Evolutionary conservation across 2,888 invertebrate genomes (phyloP), one percentile per base, ranked within the genome.

Genomic region (Baronia brevicornis): DNA sequence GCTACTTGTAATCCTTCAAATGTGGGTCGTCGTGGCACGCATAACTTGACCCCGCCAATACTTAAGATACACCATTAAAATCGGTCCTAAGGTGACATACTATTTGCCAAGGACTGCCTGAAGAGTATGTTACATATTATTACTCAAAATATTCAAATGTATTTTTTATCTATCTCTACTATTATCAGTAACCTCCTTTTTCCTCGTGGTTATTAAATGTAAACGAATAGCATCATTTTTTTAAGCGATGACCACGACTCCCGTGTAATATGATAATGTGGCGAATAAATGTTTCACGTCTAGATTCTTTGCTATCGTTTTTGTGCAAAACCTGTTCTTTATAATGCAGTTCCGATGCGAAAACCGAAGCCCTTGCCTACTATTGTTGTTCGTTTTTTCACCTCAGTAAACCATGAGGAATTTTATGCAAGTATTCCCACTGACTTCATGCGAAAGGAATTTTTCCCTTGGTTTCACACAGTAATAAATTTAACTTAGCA

Each of bases 1-100:
- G 79, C 82, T 80, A 82, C 82, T 80, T 78, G 77, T 78, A 71
- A 77, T 78, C 79, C 77, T 79, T 72, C 72, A 77, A 73, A 84
- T 78, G 82, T 84, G 67, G 84, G 84, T 79, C 84, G 79, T 53
- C 60, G 62, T 58, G 73, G 73, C 72, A 80, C 78, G 77, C 79
- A 77, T 68, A 69, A 62, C 65, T 67, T 75, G 79, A 79, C 78
- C 79, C 73, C 69, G 55, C 50, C 65, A 51, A 54, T 54, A 61
- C 67, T 68, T 66, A 68, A 71, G 68, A 71, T 64, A 70, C 68
- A 70, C 69, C 66, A 70, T 74, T 72, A 66, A 64, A 67, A 73
- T 70, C 64, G 56, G 67, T 36, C 42, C 44, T 35, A 40, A 43
- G 57, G 61, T 59, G 51, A 54, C 51, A n/a, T n/a, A n/a, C n/a